Evolutionary conservation across 2,888 invertebrate genomes (phyloP).

Genomic region (Amblyteles armatorius): DNA sequence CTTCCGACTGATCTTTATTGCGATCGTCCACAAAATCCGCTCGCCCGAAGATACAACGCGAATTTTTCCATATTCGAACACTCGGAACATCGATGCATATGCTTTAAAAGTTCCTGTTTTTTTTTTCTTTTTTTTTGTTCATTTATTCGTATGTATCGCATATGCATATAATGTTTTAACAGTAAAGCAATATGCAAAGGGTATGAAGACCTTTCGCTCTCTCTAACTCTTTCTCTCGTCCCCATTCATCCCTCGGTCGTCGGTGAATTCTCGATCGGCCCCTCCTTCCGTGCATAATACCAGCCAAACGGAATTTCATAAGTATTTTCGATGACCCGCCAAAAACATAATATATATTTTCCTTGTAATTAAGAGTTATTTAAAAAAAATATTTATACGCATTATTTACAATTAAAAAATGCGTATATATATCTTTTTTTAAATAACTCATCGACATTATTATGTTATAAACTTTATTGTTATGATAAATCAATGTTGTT

Average conservation of each 20-base stretch:
- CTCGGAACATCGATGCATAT: conserved; percentile 70
- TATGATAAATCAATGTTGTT: no score
- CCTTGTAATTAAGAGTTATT: no score
- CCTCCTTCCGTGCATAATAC: conserved; percentile 29
- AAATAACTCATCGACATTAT: no score
- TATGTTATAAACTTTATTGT: no score
- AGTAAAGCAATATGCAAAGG: conserved; percentile 78
- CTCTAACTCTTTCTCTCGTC: conserved; percentile 33
- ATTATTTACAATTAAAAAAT: no score
- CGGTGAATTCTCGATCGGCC: conserved; percentile 15
- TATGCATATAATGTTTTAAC: conserved; percentile 74
- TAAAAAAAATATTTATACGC: no score
- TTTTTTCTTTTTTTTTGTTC: conserved; percentile 32
- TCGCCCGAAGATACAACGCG: conserved; percentile 6
- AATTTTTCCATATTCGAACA: conserved; percentile 64
- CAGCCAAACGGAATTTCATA: not conserved
- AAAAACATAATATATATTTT: no score
- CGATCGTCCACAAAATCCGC: conserved; percentile 48
- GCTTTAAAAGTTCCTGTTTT: conserved; percentile 57
- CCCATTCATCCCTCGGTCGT: conserved; percentile 20
- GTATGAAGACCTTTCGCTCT: conserved; percentile 72
- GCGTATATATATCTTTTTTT: no score
- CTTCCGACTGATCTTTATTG: conserved; percentile 24
- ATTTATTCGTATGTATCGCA: conserved; percentile 69
- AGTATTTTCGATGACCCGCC: no score